Percentiles rank a stretch among this genome's conserved stretches.
Evolutionary conservation across 2,888 invertebrate species (phyloP).

Genomic region (Pocota personata): DNA sequence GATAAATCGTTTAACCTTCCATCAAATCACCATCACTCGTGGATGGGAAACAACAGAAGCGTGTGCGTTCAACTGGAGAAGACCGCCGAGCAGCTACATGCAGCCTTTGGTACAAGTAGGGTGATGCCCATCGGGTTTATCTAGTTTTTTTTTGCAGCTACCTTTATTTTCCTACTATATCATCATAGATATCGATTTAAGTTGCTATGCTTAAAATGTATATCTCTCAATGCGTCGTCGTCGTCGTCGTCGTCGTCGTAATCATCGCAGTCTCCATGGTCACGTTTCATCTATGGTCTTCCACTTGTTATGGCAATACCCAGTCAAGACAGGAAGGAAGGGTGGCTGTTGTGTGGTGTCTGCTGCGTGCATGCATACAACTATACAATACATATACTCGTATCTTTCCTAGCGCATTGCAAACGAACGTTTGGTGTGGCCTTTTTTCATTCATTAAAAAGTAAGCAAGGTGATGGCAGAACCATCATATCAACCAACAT

Average conservation of each 20-base stretch:
- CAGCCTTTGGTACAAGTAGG: slow-evolving; percentile 17
- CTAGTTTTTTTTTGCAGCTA: slow-evolving; percentile 42
- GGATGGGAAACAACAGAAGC: slow-evolving; percentile 47
- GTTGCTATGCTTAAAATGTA: slow-evolving; percentile 35
- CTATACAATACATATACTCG: too few species aligned
- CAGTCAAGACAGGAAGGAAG: slow-evolving; percentile 57
- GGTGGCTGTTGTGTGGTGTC: slow-evolving; percentile 44
- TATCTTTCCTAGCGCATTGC: slow-evolving; percentile 30
- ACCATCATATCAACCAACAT: slow-evolving; percentile 40
- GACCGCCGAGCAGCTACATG: slow-evolving; percentile 33
- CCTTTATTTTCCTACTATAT: slow-evolving; percentile 30
- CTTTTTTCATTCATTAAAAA: slow-evolving; percentile 67
- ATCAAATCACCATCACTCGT: slow-evolving; percentile 50
- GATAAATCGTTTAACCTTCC: slow-evolving; percentile 61
- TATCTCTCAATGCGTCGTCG: slow-evolving; percentile 49
- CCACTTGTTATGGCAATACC: slow-evolving; percentile 48
- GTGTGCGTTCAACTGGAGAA: slow-evolving; percentile 50
- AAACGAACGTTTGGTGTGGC: slow-evolving; percentile 47
- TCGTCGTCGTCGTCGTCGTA: neutral
- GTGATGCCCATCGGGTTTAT: slow-evolving; percentile 62
- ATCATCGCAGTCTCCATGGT: slow-evolving; percentile 32
- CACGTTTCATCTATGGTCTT: slow-evolving; percentile 59
- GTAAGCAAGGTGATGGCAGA: slow-evolving; percentile 46
- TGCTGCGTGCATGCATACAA: slow-evolving; percentile 14
- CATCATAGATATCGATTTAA: slow-evolving; percentile 60